Base-by-base conservation (phyloP, 2,113 vertebrate genomes). In the Capricornis sumatraensis region DNA sequence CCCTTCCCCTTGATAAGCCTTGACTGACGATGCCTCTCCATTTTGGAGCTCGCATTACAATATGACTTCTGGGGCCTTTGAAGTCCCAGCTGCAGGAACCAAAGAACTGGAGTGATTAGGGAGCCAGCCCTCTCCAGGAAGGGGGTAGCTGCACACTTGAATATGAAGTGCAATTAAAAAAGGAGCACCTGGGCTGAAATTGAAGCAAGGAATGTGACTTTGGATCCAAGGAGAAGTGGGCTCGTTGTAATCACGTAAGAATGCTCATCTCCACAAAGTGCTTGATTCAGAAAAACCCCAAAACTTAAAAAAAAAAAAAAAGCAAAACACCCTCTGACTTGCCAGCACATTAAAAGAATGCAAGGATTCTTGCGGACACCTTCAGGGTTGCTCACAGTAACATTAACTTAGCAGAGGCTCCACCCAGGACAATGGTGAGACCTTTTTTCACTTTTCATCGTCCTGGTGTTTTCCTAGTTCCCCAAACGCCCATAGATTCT, bases 71-170 rank as follows among this genome's bases (percentile, higher is more conserved):
- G 97, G 78, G 76, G 90, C 95, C 96, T 98, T 97, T 98, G 97
- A 98, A 98, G 98, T 96, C 86, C 95, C 97, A 96, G 97, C 96
- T 97, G 97, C 95, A 91, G 87, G 74, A 43, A 88, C 25, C 9
- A 91, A 89, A 84, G 85, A 78, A 30, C 89, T 85, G 89, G 3
- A 84, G 95, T 91, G 93, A 97, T 97, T 96, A 97, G 89, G 94
- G 57, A 90, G 55, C 83, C 96, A 25, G 33, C 16, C 62, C 45
- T 74, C 58, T 57, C 87, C 0, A 8, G 92, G 83, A 88, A 92
- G 74, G 43, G 58, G 83, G 27, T 16, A 89, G 94, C 76, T 57
- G 62, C 55, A 60, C 64, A 40, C 64, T 55, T 91, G 97, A 97
- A 96, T 97, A 78, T 6, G 1, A 95, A 98, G 93, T 71, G 90